Base-by-base conservation (phyloP, 2,797 vertebrate species). In the Gila robusta region DNA sequence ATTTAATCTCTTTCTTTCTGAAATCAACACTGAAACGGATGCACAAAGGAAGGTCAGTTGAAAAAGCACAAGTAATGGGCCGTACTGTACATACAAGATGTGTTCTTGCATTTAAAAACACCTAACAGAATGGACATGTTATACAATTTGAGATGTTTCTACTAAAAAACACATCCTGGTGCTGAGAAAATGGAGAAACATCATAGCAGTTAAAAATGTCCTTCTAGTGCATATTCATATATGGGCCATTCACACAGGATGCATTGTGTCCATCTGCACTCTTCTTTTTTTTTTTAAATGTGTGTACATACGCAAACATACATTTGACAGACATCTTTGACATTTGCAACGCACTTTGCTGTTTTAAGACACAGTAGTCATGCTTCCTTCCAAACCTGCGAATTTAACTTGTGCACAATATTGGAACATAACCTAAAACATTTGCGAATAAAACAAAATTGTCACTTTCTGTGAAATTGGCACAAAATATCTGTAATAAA, bases 1-100 rank as follows among this genome's bases (percentile, higher is more conserved):
- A 79, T 85, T 19, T 74, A 56, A 79, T 44, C 44, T 54, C 54
- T 76, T 83, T 72, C 52, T 79, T 85, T 52, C 69, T 86, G 78
- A 16, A 49, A 16, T 14, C 14, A 49, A 47, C 44, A 5, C 44
- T 47, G 44, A 44, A 67, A 47, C 4, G 70, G 70, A 86, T 67
- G 56, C 56, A 64, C 16, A 86, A 73, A 80, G 28, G 32, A 85
- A 54, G 69, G 56, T 67, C 70, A 67, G 56, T 14, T 37, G 11
- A 64, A 86, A 66, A 64, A 81, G 39, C 32, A 44, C 0, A 44
- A 64, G 54, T 47, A 67, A 69, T 35, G 41, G 17, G 41, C 21
- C 1, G 26, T 49, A 44, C 44, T 44, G 44, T 69, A 70, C 64
- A 69, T 81, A 16, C 62, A 81, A 66, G 44, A 39, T 6, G 2